Evolutionary conservation across 2,888 invertebrate species (phyloP).

Genomic region (Cephus pulcher): DNA sequence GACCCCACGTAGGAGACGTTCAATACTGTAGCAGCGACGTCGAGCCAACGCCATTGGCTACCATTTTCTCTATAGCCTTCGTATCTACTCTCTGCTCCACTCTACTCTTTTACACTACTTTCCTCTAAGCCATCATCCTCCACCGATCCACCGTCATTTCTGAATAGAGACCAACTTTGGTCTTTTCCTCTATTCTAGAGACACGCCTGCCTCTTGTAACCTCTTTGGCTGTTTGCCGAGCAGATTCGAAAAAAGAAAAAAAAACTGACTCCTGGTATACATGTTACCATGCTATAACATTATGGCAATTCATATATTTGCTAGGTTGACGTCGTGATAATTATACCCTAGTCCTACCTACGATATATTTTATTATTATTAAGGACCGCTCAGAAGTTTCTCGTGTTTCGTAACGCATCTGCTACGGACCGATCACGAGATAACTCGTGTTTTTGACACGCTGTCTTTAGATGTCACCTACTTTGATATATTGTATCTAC

Average conservation of each 20-base stretch:
- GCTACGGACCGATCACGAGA: too few relatives aligned
- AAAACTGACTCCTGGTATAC: neutral
- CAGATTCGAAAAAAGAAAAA: neutral
- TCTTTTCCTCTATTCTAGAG: neutral
- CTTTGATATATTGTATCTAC: too few relatives aligned
- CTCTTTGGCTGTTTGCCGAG: neutral
- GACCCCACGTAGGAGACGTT: constrained; percentile 63
- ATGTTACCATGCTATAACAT: neutral
- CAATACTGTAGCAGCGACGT: constrained; percentile 60
- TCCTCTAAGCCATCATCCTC: neutral
- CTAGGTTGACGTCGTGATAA: neutral
- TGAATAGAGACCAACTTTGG: neutral
- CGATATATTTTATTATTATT: too few relatives aligned
- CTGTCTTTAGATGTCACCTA: too few relatives aligned
- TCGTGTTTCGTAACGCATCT: too few relatives aligned
- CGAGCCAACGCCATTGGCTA: constrained; percentile 63
- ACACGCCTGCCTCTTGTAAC: neutral
- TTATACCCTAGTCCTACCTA: neutral
- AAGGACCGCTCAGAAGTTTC: too few relatives aligned
- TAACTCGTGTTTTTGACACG: too few relatives aligned
- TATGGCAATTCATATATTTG: neutral
- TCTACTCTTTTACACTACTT: constrained; percentile 21
- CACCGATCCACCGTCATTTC: neutral
- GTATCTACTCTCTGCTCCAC: constrained; percentile 22
- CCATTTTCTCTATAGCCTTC: constrained; percentile 49